These are phyloP conservation scores for Eospalax fontanierii DNA, from an alignment of 2,797 vertebrate species.

Conservation along the genomic window DNA sequence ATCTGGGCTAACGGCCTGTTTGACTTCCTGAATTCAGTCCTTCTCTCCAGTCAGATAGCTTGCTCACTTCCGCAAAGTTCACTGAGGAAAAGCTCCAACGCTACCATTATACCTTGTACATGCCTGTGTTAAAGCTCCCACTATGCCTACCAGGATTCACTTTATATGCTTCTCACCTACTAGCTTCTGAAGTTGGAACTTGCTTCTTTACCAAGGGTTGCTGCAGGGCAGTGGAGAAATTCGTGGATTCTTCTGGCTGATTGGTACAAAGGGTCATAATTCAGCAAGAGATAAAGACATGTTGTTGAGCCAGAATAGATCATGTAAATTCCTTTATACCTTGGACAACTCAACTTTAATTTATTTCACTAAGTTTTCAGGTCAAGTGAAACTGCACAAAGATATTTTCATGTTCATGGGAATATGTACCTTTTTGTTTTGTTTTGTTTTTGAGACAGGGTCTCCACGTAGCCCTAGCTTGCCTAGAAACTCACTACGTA, in stretches of 20 bases:
- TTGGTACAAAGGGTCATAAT: not conserved
- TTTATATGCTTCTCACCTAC: not conserved
- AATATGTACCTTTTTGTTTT: too few species aligned
- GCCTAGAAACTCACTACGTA: too few species aligned
- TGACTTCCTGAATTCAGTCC: not conserved
- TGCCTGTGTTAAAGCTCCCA: not conserved
- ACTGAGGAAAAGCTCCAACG: not conserved
- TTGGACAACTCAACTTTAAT: not conserved
- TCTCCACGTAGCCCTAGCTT: too few species aligned
- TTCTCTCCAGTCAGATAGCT: not conserved
- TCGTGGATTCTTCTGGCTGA: not conserved
- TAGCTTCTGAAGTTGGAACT: conserved; percentile 20
- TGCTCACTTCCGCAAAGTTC: not conserved
- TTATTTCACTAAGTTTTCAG: not conserved
- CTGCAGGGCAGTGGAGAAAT: conserved; percentile 30
- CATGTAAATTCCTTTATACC: not conserved
- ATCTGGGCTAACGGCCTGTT: not conserved
- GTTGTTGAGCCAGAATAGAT: not conserved
- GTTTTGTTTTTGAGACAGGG: too few species aligned
- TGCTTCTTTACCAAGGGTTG: not conserved
- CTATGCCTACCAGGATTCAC: not conserved
- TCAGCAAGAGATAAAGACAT: not conserved
- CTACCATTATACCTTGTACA: not conserved
- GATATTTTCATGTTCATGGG: not conserved
- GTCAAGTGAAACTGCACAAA: not conserved